Conservation (phyloP, 2,113 vertebrate species). For the Xyliphius kryptos region DNA sequence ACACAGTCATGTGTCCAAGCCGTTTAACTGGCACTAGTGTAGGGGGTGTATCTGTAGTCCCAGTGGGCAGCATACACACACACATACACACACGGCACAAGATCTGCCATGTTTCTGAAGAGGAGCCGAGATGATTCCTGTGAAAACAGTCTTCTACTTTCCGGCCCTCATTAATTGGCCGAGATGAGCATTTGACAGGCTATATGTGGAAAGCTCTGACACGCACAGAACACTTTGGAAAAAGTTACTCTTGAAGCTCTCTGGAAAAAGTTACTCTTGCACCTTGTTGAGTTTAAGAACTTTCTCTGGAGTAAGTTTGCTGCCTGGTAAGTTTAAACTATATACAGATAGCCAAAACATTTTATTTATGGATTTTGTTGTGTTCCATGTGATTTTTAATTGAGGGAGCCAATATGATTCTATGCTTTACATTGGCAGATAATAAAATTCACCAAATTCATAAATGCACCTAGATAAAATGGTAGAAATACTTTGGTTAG, state of each 20-base stretch:
- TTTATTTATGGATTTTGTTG: too few species aligned
- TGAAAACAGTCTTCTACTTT: too few species aligned
- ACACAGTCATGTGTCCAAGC: constrained; percentile 89
- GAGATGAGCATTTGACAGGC: too few species aligned
- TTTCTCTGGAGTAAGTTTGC: constrained; percentile 23
- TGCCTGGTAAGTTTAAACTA: constrained; percentile 34
- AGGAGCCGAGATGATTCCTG: constrained; percentile 14
- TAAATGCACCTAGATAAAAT: constrained; percentile 2
- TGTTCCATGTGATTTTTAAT: too few species aligned
- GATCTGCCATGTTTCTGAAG: constrained; percentile 15
- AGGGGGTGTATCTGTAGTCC: constrained; percentile 29
- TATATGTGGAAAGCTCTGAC: too few species aligned
- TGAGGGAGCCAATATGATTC: too few species aligned
- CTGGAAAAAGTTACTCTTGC: too few species aligned
- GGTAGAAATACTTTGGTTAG: constrained; percentile 13
- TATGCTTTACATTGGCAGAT: too few species aligned
- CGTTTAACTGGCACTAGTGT: constrained; percentile 78
- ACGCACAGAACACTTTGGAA: background rate
- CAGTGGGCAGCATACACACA: constrained; percentile 38
- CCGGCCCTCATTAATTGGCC: too few species aligned
- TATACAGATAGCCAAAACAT: background rate
- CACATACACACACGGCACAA: background rate
- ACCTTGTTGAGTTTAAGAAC: background rate
- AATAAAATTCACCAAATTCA: background rate
- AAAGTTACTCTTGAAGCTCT: background rate